These are phyloP conservation scores for Trichacis sp. DNA, from an alignment of 2,888 invertebrate genomes.

Conservation along the genomic window DNA sequence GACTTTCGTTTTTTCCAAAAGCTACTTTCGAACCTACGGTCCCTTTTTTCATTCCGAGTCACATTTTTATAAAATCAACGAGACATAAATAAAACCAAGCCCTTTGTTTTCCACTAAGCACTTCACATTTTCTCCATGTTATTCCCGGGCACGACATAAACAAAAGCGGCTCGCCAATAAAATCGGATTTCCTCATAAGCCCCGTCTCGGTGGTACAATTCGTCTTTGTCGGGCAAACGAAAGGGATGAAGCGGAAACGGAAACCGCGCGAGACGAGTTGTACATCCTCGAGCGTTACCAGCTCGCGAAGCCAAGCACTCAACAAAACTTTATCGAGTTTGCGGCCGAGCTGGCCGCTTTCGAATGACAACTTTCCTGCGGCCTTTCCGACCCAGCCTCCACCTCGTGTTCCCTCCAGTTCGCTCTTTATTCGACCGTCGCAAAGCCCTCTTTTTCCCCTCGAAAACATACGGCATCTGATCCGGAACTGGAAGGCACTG, in stretches of 20 bases:
- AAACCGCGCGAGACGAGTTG: constrained; percentile 54
- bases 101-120: background rate
- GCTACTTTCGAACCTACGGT: no score
- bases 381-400: constrained; percentile 38
- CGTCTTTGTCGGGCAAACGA: constrained; percentile 30
- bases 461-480: constrained; percentile 15
- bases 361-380: constrained; percentile 58
- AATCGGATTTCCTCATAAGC: constrained; percentile 55
- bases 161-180: constrained; percentile 24
- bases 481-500: constrained; percentile 23
- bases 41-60: no score
- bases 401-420: constrained; percentile 28
- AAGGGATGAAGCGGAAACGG: constrained; percentile 50
- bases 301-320: constrained; percentile 45
- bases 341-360: constrained; percentile 60
- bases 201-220: constrained; percentile 17
- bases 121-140: background rate
- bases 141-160: constrained; percentile 1
- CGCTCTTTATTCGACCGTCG: constrained; percentile 54
- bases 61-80: no score
- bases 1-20: no score
- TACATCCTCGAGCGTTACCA: constrained; percentile 34
- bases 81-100: background rate
- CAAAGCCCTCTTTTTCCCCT: constrained; percentile 31
- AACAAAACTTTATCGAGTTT: constrained; percentile 66